These are phyloP conservation scores for Ivindomyrus marchei DNA, from an alignment of 2,113 vertebrate genomes.

Conservation along the genomic window DNA sequence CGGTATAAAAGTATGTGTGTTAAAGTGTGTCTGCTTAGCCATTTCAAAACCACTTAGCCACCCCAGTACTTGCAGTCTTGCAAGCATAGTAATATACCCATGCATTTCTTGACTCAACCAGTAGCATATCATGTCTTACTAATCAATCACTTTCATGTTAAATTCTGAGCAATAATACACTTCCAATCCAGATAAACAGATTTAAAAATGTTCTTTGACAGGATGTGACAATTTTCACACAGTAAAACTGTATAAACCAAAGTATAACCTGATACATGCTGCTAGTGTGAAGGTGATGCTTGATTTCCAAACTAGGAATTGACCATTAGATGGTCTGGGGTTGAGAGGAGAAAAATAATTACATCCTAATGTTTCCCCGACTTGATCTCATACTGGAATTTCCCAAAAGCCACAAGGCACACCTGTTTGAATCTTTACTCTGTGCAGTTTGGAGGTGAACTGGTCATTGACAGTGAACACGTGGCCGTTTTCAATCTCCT, in stretches of 20 bases:
- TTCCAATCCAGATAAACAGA: neutral
- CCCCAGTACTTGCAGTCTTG: neutral
- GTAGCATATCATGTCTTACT: neutral
- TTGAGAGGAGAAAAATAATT: neutral
- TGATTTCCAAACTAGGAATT: neutral
- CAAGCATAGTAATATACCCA: neutral
- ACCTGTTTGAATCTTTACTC: slow-evolving; percentile 99
- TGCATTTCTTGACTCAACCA: neutral
- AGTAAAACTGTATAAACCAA: neutral
- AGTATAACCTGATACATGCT: neutral
- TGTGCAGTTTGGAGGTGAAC: slow-evolving; percentile 95
- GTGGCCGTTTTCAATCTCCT: slow-evolving; percentile 94
- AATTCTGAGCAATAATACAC: neutral
- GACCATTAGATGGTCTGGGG: neutral
- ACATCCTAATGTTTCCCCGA: neutral
- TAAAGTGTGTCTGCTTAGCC: neutral
- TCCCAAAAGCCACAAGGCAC: slow-evolving; percentile 15
- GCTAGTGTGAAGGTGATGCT: neutral
- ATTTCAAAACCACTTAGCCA: neutral
- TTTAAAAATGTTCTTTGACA: neutral
- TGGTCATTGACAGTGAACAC: slow-evolving; percentile 98
- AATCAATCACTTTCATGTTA: neutral
- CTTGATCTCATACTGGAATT: neutral
- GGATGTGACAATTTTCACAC: neutral
- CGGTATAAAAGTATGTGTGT: neutral